Evolutionary conservation across 2,888 invertebrate genomes (phyloP), one percentile per base, ranked within the genome.

Genomic region (Colostygia pectinataria): DNA sequence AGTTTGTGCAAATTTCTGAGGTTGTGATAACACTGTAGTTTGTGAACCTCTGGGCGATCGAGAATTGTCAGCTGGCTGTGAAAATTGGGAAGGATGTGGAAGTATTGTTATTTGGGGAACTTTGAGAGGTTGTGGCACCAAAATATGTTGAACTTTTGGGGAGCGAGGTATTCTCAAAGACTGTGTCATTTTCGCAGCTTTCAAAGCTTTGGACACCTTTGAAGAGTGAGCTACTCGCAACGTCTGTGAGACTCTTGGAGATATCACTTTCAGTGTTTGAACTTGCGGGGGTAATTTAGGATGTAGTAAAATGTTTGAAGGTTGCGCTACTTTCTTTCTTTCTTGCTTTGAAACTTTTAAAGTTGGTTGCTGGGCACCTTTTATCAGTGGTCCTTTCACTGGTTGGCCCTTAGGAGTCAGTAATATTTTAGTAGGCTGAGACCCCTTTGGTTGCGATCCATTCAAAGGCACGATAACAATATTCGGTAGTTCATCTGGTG

Each of bases 401-500:
- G n/a, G 18, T 31, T 42, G 41, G 24, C 29, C 13, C 14, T 46
- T 52, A 29, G 42, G 25, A 25, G 38, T 24, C n/a, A 52, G 14
- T 12, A 42, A 9, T 8, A 31, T 39, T 28, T 46, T 42, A 27
- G 27, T 27, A 2, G 32, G 8, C 14, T 47, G 47, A 1, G 47
- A 23, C 15, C 60, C 53, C 7, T 50, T 49, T 3, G 45, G 23
- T 4, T 50, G 33, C 0, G 46, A 32, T 5, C 53, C 55, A 57
- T 65, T 75, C 5, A 74, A 57, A 32, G 70, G 68, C 59, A 83
- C 84, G 2, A 80, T 63, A 1, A 83, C 58, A 27, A 80, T 79
- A 42, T 71, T 77, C 0, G 83, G 80, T 2, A 77, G 66, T n/a
- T 85, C 87, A 12, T 87, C 86, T 0, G 78, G 73, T 0, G 77